Evolutionary conservation across 1,140 invertebrate genomes (phyloP), one percentile per base, ranked within the genome.

Genomic region (Drosophila funebris): DNA sequence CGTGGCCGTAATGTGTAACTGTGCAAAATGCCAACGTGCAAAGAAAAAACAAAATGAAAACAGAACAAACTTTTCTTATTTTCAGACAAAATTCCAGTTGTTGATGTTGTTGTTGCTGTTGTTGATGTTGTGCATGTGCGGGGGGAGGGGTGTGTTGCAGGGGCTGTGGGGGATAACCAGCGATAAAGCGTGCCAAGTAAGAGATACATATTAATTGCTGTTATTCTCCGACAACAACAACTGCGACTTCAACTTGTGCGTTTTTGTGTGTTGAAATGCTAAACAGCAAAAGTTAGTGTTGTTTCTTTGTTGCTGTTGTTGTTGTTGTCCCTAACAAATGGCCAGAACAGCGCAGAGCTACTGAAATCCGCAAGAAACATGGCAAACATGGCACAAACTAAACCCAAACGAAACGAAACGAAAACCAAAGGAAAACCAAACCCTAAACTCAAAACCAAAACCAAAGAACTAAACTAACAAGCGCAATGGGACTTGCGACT

Each of bases 121-220:
- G 27, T 31, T 31, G 29, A 8, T 31, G 43, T 7, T 4, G 20
- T 7, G 33, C 9, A 16, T 14, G 14, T 2, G 22, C 5, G 13
- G 53, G 36, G 4, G 14, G 22, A 14, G n/a, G 14, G 13, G 16
- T 5, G 39, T 9, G 44, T 3, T 18, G 13, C 9, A n/a, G n/a
- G n/a, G n/a, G n/a, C n/a, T n/a, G n/a, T n/a, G n/a, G 37, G 22
- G 39, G 52, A 48, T 36, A 53, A 57, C 13, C 53, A 57, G 67
- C 66, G 70, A 85, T 81, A 87, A 82, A 81, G 82, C 78, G 83
- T 85, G 82, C 83, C 78, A 74, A 87, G 74, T 75, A 82, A 83
- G 57, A 87, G 83, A 87, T 87, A 88, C 78, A 88, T 87, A 87
- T 87, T 87, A 87, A 87, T 87, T 87, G 83, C 68, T 78, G 69